Evolutionary conservation across 2,797 vertebrate species (phyloP).

Genomic region (Hippoglossus hippoglossus): DNA sequence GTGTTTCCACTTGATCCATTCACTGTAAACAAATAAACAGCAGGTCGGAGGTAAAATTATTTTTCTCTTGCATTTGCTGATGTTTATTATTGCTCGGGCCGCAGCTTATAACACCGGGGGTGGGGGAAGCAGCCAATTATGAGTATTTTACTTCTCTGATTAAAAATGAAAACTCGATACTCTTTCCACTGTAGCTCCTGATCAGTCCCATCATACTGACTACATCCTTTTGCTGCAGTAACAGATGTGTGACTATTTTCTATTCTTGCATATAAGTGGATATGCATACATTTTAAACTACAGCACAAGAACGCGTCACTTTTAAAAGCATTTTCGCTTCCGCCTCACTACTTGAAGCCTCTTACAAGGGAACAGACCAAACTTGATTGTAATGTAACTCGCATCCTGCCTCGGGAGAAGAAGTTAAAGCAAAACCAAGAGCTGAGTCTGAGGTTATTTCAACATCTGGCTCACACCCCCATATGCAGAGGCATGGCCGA

Average conservation of each 20-base stretch:
- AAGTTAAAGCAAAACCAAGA: slow-evolving; percentile 37
- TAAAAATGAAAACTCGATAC: background rate
- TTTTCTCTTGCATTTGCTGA: slow-evolving; percentile 4
- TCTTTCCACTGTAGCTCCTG: background rate
- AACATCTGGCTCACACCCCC: slow-evolving; percentile 66
- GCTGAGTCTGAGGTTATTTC: slow-evolving; percentile 39
- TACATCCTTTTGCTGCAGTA: background rate
- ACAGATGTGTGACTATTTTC: background rate
- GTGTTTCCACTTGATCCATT: slow-evolving; percentile 19
- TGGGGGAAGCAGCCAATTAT: background rate
- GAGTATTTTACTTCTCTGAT: background rate
- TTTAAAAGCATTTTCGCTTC: background rate
- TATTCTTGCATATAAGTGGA: background rate
- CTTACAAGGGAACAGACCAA: background rate
- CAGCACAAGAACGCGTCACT: background rate
- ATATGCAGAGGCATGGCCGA: slow-evolving; percentile 23
- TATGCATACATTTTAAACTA: background rate
- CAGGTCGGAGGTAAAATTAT: background rate
- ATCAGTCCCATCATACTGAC: background rate
- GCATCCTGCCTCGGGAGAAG: slow-evolving; percentile 17
- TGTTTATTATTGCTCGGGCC: background rate
- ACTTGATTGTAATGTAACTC: slow-evolving; percentile 24
- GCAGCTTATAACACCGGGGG: background rate
- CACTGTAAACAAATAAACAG: slow-evolving; percentile 8
- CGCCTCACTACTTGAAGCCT: background rate